Evolutionary conservation across 2,888 invertebrate genomes (phyloP), one percentile per base, ranked within the genome.

Genomic region (Tetheella fluctuosa): DNA sequence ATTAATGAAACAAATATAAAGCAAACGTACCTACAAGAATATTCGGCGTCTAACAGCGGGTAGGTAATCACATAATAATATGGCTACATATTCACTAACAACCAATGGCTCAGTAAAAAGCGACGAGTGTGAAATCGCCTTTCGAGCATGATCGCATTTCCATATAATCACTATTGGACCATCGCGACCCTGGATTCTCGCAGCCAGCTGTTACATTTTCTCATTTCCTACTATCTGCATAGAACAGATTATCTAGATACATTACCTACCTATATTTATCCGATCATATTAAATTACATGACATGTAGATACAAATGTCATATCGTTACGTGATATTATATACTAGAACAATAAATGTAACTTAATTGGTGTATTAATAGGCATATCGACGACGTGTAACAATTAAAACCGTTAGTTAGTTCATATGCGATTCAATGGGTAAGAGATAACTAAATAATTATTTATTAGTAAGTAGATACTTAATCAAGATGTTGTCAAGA

Each of bases 101-200:
- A 58, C 68, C 64, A 70, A 58, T 62, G 65, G 70, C 67, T 66
- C 69, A 68, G 76, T 72, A 77, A 78, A 77, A 80, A 73, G 73
- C 76, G 74, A 71, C 71, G 71, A 74, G 74, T 77, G 73, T 74
- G 75, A 79, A 76, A 81, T 80, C 77, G 74, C 75, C 79, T 73
- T 74, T 80, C 71, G 72, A 73, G 74, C 74, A 78, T 80, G 78
- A 80, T 80, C 80, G 73, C 81, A 81, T 83, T 80, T 81, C 81
- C 81, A 82, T 82, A 76, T 79, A 79, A 82, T 81, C 80, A 78
- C 79, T 81, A 79, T 79, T 77, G 74, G 73, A 77, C 79, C 71
- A 80, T 78, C 76, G 74, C 71, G 70, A 70, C 72, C 72, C 77
- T 74, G 78, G 69, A 70, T 76, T 77, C 71, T 67, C 69, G 59